Evolutionary conservation across 2,113 vertebrate species (phyloP).

Genomic region (Meriones unguiculatus): DNA sequence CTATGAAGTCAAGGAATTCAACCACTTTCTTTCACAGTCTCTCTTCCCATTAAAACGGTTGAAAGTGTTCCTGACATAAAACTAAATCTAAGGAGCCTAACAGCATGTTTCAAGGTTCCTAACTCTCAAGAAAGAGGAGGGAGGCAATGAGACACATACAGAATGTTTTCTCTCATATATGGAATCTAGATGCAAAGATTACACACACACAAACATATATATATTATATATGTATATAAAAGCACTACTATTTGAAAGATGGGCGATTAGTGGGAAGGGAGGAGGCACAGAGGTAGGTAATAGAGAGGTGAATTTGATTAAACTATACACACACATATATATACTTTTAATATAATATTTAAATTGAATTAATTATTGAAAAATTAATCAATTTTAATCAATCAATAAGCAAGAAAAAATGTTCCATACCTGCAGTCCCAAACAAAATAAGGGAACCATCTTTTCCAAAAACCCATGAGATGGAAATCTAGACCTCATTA

Average conservation of each 20-base stretch:
- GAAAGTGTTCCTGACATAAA: conserved; percentile 24
- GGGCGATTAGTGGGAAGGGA: neutral
- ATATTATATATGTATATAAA: neutral
- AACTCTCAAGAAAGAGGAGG: neutral
- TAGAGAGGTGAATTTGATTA: neutral
- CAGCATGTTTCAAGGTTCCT: neutral
- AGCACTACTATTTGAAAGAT: neutral
- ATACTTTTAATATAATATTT: neutral
- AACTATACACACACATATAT: neutral
- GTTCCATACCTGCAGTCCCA: neutral
- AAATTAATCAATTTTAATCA: neutral
- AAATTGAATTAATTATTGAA: neutral
- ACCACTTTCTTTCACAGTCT: conserved; percentile 59
- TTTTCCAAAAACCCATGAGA: conserved; percentile 4
- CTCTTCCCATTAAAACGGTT: conserved; percentile 52
- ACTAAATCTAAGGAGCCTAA: neutral
- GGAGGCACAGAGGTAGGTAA: neutral
- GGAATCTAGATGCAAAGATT: neutral
- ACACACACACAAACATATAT: neutral
- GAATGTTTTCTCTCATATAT: neutral
- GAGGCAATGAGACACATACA: no score
- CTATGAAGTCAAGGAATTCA: conserved; percentile 45
- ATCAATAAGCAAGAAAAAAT: neutral
- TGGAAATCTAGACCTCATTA: neutral
- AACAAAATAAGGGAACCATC: neutral